Evolutionary conservation across 2,113 vertebrate species (phyloP), one percentile per base, ranked within the genome.

Genomic region (Colistium nudipinnis): DNA sequence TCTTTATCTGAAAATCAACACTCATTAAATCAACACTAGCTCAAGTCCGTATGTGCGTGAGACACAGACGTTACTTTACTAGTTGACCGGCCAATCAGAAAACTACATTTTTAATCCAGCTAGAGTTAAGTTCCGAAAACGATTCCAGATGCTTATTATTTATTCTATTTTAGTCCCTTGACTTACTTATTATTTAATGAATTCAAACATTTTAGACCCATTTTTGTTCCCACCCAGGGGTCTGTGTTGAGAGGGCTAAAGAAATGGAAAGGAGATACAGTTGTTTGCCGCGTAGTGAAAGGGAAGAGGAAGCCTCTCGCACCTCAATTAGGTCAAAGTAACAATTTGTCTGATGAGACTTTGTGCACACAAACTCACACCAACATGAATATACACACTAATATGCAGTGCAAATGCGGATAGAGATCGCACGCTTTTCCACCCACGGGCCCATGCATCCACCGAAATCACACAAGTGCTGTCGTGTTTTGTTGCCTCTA

Each of bases 401-500:
- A 36, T 12, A 38, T 57, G 25, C 31, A 16, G 62, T 52, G 30
- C 30, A 33, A 12, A 33, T 41, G 47, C 63, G 54, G 62, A 19
- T 9, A 25, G 48, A 24, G 48, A 61, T 53, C 9, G 28, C 41
- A 36, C 61, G 59, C 31, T 52, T 64, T 55, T 51, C 59, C 57
- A 72, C 74, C 62, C 57, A 74, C 16, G 12, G 36, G 38, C 62
- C 53, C 70, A 53, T 25, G 44, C 49, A 65, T 56, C 57, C 71
- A 56, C 54, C 25, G 1, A 78, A 86, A 84, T 71, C 70, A 64
- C 69, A 70, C 64, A 67, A 64, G 70, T 45, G 70, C 78, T 59
- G 63, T 78, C 45, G 65, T 80, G 74, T 87, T 87, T 84, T 83
- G 82, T 82, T 80, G 82, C 71, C 31, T 80, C 27, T 91, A 59